Conservation (phyloP, 1,140 invertebrate species). For the Drosophila busckii region DNA sequence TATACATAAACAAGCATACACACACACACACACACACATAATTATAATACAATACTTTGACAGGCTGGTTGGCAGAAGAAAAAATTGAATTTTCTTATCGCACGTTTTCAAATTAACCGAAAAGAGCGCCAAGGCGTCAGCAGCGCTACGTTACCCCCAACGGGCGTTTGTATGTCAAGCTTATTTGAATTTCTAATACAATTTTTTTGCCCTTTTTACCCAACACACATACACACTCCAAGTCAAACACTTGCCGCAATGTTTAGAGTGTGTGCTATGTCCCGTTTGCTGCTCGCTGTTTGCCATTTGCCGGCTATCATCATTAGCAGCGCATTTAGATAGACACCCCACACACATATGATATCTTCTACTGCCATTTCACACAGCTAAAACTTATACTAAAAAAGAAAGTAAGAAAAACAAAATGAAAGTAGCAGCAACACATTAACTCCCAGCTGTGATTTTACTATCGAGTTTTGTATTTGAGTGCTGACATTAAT, state of each 20-base stretch:
- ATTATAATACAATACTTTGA: conserved; percentile 18
- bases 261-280: conserved; percentile 2
- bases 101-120: conserved; percentile 66
- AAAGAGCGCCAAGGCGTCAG: conserved; percentile 15
- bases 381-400: neutral
- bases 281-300: conserved; percentile 1
- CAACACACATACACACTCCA: neutral
- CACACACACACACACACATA: neutral
- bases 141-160: neutral
- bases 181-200: conserved; percentile 36
- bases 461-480: conserved; percentile 12
- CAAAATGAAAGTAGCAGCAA: too few species aligned
- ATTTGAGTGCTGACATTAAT: conserved; percentile 16
- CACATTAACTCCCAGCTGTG: conserved; percentile 12
- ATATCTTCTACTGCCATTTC: conserved; percentile 17
- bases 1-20: neutral
- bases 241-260: neutral
- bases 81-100: conserved; percentile 64
- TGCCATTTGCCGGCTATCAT: conserved; percentile 31
- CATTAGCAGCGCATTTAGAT: conserved; percentile 53
- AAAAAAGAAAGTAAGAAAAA: conserved; percentile 1
- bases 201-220: neutral
- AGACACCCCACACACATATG: conserved; percentile 26
- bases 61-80: conserved; percentile 11
- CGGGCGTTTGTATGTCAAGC: conserved; percentile 11